Evolutionary conservation across 2,888 invertebrate genomes (phyloP).

Genomic region (Glaucopsyche alexis): DNA sequence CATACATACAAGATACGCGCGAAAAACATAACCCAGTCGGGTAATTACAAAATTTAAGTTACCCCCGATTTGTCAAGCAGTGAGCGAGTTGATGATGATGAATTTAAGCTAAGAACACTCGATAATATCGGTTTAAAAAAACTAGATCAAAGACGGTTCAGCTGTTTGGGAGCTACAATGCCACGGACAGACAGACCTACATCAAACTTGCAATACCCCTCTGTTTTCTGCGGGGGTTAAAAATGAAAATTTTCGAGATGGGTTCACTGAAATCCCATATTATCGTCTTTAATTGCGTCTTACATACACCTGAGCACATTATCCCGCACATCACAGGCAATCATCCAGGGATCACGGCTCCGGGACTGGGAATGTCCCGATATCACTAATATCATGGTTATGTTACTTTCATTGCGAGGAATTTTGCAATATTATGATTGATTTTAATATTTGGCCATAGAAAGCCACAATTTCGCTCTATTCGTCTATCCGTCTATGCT

Average conservation of each 20-base stretch:
- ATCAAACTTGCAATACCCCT: neutral
- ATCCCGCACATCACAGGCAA: conserved; percentile 54
- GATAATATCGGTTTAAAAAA: too few relatives aligned
- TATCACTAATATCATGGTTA: neutral
- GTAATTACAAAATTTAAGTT: too few relatives aligned
- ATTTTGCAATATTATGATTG: conserved; percentile 4
- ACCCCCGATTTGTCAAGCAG: too few relatives aligned
- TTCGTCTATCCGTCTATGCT: too few relatives aligned
- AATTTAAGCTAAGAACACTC: too few relatives aligned
- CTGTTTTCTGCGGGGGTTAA: too few relatives aligned
- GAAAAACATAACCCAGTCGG: too few relatives aligned
- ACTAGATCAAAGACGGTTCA: too few relatives aligned
- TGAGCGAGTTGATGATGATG: too few relatives aligned
- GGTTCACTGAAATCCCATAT: neutral
- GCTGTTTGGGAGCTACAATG: too few relatives aligned
- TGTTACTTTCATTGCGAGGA: conserved; percentile 20
- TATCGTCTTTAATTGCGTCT: conserved; percentile 3
- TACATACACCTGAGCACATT: conserved; percentile 34
- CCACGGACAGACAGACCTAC: neutral
- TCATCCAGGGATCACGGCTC: conserved; percentile 58
- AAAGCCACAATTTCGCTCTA: neutral
- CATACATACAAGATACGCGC: too few relatives aligned
- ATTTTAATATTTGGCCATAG: neutral
- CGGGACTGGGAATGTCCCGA: conserved; percentile 41
- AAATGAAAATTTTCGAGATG: neutral